phyloP scores from a whole-genome alignment of 2,113 vertebrate genomes.

The Tragelaphus imberbis region DNA sequence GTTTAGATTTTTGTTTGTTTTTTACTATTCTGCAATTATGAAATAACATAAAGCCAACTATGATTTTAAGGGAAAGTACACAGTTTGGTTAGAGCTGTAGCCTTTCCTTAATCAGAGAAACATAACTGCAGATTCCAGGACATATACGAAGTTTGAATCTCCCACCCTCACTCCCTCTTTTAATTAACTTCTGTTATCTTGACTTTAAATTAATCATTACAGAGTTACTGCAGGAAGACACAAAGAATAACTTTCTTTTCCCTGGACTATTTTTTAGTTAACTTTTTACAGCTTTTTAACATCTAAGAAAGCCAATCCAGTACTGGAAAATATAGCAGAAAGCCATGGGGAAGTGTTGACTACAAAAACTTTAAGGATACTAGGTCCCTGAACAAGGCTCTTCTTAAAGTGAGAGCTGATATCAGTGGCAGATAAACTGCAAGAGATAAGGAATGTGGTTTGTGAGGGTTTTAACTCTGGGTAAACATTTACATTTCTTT shows the following conservation, averaged over 20 bases:
- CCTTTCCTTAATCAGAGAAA: background rate
- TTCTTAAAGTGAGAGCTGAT: background rate
- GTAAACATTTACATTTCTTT: background rate
- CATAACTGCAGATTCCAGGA: background rate
- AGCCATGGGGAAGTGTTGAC: background rate
- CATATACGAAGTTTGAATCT: background rate
- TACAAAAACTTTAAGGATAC: background rate
- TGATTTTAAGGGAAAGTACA: background rate
- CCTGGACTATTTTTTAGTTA: background rate
- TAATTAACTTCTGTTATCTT: background rate
- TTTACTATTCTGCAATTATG: background rate
- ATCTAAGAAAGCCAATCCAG: background rate
- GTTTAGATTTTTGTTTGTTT: background rate
- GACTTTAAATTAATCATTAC: background rate
- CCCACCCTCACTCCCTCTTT: background rate
- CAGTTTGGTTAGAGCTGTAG: background rate
- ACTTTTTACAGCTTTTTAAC: background rate
- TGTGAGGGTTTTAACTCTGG: background rate
- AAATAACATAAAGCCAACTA: background rate
- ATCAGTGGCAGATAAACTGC: background rate
- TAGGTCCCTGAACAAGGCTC: background rate
- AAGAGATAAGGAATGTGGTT: background rate
- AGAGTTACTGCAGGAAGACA: conserved; percentile 23
- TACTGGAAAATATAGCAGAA: background rate
- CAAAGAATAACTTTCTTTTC: background rate